Evolutionary conservation across 1,140 invertebrate genomes (phyloP).

Genomic region (Pseudachorutes palmiensis): DNA sequence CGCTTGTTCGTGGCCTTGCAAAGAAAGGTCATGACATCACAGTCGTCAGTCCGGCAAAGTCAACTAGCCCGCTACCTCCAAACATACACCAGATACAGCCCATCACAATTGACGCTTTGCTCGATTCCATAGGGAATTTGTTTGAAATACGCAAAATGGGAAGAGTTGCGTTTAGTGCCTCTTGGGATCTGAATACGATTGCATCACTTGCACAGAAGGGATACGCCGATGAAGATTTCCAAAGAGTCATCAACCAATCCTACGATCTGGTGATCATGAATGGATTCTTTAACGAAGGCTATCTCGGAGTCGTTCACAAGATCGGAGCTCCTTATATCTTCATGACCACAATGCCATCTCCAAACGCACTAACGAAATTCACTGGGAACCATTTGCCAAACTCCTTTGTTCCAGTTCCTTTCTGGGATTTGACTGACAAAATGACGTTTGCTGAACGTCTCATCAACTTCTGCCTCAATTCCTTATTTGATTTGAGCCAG

Average conservation of each 20-base stretch:
- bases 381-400: constrained; percentile 14
- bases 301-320: constrained; percentile 17
- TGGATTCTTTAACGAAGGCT: constrained; percentile 18
- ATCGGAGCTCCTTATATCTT: constrained; percentile 19
- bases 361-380: not conserved
- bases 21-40: constrained; percentile 13
- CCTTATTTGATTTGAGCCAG: not conserved
- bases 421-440: constrained; percentile 7
- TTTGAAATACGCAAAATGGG: constrained; percentile 6
- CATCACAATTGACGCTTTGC: not conserved
- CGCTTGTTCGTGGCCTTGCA: constrained; percentile 11
- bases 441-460: constrained; percentile 22
- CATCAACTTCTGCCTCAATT: constrained; percentile 4
- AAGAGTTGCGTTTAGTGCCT: not conserved
- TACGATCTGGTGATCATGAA: constrained; percentile 20
- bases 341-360: constrained; percentile 13
- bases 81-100: not conserved
- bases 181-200: not conserved
- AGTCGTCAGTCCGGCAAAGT: not conserved
- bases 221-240: constrained; percentile 14
- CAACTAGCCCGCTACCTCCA: not conserved
- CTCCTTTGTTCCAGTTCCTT: constrained; percentile 21
- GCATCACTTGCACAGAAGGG: not conserved
- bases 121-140: not conserved
- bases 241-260: not conserved